Conservation (phyloP, 1,140 invertebrate genomes). For the Paraescarpia echinospica region DNA sequence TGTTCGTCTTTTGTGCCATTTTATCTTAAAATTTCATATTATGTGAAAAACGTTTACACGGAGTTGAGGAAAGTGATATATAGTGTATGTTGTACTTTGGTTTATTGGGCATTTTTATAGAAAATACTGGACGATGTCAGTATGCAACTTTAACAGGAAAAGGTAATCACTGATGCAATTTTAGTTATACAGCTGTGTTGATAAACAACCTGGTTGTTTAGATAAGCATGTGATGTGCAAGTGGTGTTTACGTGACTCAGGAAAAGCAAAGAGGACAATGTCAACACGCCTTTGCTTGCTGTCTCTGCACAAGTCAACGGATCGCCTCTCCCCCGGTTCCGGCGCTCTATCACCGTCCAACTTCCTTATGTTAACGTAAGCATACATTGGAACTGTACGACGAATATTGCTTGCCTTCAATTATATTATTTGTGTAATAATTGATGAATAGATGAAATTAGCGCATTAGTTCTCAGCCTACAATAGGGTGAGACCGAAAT, state of each 20-base stretch:
- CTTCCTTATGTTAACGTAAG: slow-evolving; percentile 51
- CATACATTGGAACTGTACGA: slow-evolving; percentile 19
- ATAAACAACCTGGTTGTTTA: neutral
- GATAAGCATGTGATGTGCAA: neutral
- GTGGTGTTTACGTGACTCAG: neutral
- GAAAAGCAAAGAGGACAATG: slow-evolving; percentile 44
- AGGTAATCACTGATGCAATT: too few species aligned
- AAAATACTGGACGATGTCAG: too few species aligned
- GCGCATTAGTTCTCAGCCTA: neutral
- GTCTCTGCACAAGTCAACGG: slow-evolving; percentile 37
- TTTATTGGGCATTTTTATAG: too few species aligned
- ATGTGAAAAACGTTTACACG: too few species aligned
- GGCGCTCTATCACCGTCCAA: slow-evolving; percentile 39
- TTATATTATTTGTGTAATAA: neutral
- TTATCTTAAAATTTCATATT: too few species aligned
- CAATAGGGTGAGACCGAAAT: neutral
- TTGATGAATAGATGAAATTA: neutral
- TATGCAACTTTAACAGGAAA: too few species aligned
- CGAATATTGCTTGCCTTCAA: neutral
- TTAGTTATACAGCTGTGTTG: neutral
- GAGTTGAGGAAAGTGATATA: too few species aligned
- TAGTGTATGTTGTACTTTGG: too few species aligned
- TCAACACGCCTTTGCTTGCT: slow-evolving; percentile 50
- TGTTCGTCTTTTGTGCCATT: too few species aligned
- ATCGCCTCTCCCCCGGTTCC: slow-evolving; percentile 35